A percentile compares a stretch with the other conserved stretches of the same genome.
Conservation (phyloP, 2,113 vertebrate species). For the Centropus bengalensis region DNA sequence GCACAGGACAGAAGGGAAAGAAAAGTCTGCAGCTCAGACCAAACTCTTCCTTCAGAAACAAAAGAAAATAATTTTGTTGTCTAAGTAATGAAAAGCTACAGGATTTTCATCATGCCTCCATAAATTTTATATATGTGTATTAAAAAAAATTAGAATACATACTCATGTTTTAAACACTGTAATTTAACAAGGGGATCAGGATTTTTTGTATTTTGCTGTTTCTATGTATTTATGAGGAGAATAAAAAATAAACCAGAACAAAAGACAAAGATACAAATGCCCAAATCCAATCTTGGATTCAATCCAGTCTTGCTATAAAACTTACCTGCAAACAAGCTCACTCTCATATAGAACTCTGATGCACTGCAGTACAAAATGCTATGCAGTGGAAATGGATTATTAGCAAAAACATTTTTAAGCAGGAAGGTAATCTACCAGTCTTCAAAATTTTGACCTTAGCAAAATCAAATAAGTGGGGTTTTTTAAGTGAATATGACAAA, state of each 20-base stretch:
- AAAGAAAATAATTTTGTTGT: neutral
- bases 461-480: neutral
- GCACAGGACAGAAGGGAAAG: neutral
- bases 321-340: neutral
- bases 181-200: neutral
- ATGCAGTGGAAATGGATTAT: neutral
- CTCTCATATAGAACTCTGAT: neutral
- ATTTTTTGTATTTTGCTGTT: neutral
- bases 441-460: neutral
- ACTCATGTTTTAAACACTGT: neutral
- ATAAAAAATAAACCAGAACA: neutral
- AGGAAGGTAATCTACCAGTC: neutral
- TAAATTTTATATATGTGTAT: neutral
- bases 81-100: neutral
- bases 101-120: neutral
- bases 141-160: neutral
- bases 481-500: neutral
- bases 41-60: neutral
- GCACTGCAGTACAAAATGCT: neutral
- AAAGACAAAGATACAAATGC: neutral
- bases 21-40: neutral
- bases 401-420: neutral
- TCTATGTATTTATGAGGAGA: neutral
- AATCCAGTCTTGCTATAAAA: neutral
- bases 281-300: neutral